A percentile compares a stretch with the other conserved stretches of the same genome.
These are phyloP conservation scores for Equus przewalskii DNA, from an alignment of 2,113 vertebrate genomes.

Conservation along the genomic window DNA sequence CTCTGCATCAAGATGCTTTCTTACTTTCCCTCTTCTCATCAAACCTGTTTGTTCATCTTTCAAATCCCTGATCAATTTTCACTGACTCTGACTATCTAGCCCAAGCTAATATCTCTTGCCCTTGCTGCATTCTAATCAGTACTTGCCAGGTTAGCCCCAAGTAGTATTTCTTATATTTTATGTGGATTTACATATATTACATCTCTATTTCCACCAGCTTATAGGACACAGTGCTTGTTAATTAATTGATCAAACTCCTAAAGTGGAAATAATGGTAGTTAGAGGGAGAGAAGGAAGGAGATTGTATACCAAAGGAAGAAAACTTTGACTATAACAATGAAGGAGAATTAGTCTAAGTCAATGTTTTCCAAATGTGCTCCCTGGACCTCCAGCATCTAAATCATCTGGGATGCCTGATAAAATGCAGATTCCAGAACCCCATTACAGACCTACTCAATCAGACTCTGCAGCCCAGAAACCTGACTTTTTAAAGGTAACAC, in stretches of 20 bases:
- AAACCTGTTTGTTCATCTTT: conserved; percentile 55
- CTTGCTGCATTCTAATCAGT: conserved; percentile 33
- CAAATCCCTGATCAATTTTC: neutral
- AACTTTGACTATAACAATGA: conserved; percentile 25
- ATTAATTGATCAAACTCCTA: conserved; percentile 56
- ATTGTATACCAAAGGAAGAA: neutral
- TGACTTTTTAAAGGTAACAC: conserved; percentile 9
- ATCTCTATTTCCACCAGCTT: conserved; percentile 33
- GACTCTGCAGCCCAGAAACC: neutral
- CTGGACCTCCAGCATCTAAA: conserved; percentile 27
- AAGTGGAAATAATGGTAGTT: conserved; percentile 20
- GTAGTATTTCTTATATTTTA: conserved; percentile 60
- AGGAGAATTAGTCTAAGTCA: conserved; percentile 37
- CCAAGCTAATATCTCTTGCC: conserved; percentile 23
- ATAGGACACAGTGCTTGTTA: conserved; percentile 1
- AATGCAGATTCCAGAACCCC: conserved; percentile 10
- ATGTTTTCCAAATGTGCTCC: conserved; percentile 25
- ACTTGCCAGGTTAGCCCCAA: conserved; percentile 7
- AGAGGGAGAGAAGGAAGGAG: neutral
- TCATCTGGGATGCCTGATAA: conserved; percentile 43
- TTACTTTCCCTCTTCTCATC: neutral
- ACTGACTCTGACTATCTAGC: neutral
- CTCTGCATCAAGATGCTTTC: conserved; percentile 8
- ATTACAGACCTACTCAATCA: conserved; percentile 14
- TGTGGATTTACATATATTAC: conserved; percentile 37